Evolutionary conservation across 2,113 vertebrate species (phyloP), one percentile per base, ranked within the genome.

Genomic region (Paramormyrops kingsleyae): DNA sequence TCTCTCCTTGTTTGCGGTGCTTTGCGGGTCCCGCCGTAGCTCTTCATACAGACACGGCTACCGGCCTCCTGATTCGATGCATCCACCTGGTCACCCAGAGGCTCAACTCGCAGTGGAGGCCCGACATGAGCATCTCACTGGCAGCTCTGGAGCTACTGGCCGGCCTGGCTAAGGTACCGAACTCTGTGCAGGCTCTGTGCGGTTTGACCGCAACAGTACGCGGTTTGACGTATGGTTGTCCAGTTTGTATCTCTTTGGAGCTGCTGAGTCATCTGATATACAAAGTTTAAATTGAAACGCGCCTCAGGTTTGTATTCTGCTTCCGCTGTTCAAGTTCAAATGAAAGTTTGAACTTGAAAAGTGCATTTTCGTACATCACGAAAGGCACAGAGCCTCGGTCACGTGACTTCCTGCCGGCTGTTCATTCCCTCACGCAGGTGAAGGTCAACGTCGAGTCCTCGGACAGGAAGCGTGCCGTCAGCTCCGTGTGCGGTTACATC

Each of bases 21-120:
- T 94, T 94, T 62, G 94, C 93, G 96, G 95, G 95, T 97, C 96
- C 97, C 96, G 97, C 97, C 95, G 95, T 97, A 98, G 97, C 97
- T 98, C 97, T 98, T 96, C 95, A 97, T 95, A 97, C 97, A 98
- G 97, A 98, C 97, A 97, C 97, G 77, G 97, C 97, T 90, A 96
- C 96, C 5, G 97, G 97, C 87, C 96, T 98, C 87, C 96, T 98
- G 94, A 97, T 98, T 90, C 97, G 97, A 92, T 97, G 97, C 92
- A 98, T 98, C 93, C 97, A 97, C 93, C 95, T 98, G 92, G 97
- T 98, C 91, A 98, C 97, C 52, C 97, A 98, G 92, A 95, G 97
- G 89, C 96, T 99, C 92, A 97, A 97, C 90, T 95, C 96, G 0
- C 97, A 98, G 93, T 99, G 98, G 98, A 97, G 96, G 89, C 97